Base-by-base conservation (phyloP, 2,888 invertebrate species). In the Rutpela maculata region DNA sequence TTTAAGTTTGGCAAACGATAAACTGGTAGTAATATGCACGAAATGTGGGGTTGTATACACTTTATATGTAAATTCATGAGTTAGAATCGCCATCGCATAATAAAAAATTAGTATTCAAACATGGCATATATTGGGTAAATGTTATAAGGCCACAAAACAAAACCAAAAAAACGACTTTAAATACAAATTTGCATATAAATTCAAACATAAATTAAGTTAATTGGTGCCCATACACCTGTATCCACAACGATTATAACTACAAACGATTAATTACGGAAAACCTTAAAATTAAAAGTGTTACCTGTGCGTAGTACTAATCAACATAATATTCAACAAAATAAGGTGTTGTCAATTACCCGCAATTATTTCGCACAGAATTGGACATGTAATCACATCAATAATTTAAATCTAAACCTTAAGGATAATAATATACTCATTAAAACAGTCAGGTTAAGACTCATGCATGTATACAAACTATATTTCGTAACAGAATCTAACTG, bases 401-500 rank as follows among this genome's bases (percentile, higher is more conserved):
- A 78, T 80, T 76, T 56, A 65, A 75, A 66, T 76, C 69, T 35
- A 67, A 78, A 75, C 69, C 57, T 43, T 60, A 68, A 73, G 74
- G 66, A 77, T 78, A 81, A 72, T 76, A 69, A 75, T 75, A 76
- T 68, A 76, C 74, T 76, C 74, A 78, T 79, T 78, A 79, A 76
- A 77, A 76, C 76, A 74, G 67, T 60, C 73, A 26, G 75, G 70
- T 59, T 78, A 65, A 67, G 78, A 65, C 80, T 79, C 78, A 78
- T 82, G 79, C 80, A 78, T 81, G 81, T 80, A 78, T 78, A 77
- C 74, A 62, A 76, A 59, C 74, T 67, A 72, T 57, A 76, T 84
- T 83, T 83, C 82, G 82, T 77, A 84, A 84, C 77, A 71, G 69
- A 78, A 77, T 74, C 75, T 62, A 80, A 78, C 80, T 80, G 80